Evolutionary conservation across 2,797 vertebrate genomes (phyloP).

Genomic region (Parauchenoglanis punctatus): DNA sequence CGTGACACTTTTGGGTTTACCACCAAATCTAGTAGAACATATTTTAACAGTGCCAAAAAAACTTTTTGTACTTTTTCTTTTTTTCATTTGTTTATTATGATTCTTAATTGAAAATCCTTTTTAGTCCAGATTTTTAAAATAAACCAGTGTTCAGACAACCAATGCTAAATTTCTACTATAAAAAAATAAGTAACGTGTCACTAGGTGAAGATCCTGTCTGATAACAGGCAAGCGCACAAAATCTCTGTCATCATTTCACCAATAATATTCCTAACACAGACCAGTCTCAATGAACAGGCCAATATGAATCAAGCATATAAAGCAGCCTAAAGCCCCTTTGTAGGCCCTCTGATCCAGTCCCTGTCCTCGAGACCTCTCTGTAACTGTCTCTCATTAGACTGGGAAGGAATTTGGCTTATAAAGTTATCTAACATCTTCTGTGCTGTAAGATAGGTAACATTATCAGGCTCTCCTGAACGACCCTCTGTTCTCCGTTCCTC

Average conservation of each 20-base stretch:
- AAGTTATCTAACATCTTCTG: conserved; percentile 76
- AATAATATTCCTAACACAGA: conserved; percentile 1
- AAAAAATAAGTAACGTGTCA: not conserved
- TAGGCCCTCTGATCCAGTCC: conserved; percentile 52
- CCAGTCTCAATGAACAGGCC: not conserved
- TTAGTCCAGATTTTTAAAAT: not conserved
- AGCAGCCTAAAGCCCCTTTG: conserved; percentile 34
- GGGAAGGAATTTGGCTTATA: conserved; percentile 70
- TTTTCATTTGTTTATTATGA: not conserved
- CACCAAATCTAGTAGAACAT: not conserved
- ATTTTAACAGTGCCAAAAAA: not conserved
- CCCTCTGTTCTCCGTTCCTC: conserved; percentile 37
- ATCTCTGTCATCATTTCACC: not conserved
- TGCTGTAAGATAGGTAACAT: conserved; percentile 69
- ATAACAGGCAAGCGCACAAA: not conserved
- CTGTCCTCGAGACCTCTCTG: conserved; percentile 57
- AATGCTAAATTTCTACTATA: not conserved
- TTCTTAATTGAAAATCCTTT: not conserved
- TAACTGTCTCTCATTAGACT: conserved; percentile 46
- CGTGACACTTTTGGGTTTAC: not conserved
- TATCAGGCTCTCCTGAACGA: conserved; percentile 44
- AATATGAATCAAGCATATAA: not conserved
- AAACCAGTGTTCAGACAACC: not conserved
- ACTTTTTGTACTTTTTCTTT: not conserved
- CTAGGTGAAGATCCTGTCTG: not conserved